Base-by-base conservation (phyloP, 2,797 vertebrate species). In the Acestrorhynchus altus region DNA sequence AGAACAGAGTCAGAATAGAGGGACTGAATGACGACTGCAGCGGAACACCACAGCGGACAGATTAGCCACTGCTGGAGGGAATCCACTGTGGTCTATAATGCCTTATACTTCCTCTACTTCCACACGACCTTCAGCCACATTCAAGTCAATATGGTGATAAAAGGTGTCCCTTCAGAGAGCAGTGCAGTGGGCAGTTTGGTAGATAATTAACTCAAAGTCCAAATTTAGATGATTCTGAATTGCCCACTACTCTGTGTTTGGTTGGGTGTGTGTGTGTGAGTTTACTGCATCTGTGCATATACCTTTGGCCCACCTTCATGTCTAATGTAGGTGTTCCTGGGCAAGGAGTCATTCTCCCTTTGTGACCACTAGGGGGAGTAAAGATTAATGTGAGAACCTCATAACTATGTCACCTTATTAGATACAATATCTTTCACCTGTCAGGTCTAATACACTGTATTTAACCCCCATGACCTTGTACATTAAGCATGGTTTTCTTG, bases 351-450 rank as follows among this genome's bases (percentile, higher is more conserved):
- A 35, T 52, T 69, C 28, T 20, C n/a, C 24, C 0, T n/a, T 8
- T 47, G 15, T 68, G 65, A 20, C 66, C 66, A 52, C 66, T 46
- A 39, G 66, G 20, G 46, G 66, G 66, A 69, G 26, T 52, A 46
- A 26, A n/a, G 63, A 5, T 46, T 40, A 65, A 13, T 15, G 11
- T 44, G 7, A 64, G 15, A 35, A 8, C 9, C 40, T 46, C 5
- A 26, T 5, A 18, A 39, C 22, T 28, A 3, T 26, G 44, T 24
- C 18, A 40, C 16, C 61, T 46, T 22, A 47, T 47, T 66, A 26
- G 15, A 16, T 5, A 16, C 11, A 66, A 6, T 13, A 26, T 22
- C 22, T 44, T 7, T 46, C 63, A 44, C 40, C n/a, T 24, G 63
- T 42, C 60, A 63, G 8, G 11, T 39, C 42, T 20, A 22, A 16